Evolutionary conservation across 2,113 vertebrate species (phyloP), one percentile per base, ranked within the genome.

Genomic region (Oreotrochilus melanogaster): DNA sequence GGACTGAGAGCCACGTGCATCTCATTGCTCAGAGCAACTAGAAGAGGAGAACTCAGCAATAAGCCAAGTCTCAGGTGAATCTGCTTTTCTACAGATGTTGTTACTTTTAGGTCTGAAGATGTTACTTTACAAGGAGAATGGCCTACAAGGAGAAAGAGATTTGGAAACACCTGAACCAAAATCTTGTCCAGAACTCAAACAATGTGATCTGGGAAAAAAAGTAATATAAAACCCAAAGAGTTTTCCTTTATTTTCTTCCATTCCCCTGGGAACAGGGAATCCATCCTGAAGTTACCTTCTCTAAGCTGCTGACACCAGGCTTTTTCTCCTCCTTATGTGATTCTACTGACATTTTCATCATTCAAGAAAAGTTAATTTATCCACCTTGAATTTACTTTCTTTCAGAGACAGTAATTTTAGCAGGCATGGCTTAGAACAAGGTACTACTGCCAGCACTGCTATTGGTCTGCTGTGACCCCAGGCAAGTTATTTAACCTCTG

Each of bases 361-460:
- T 88, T 96, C 95, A 95, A 84, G 95, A 89, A n/a, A 87, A 96
- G 75, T 82, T 94, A 89, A 96, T 95, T 92, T 89, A 94, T 33
- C 67, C 37, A 66, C 31, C 28, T 7, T 5, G 37, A 92, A 33
- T 56, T 86, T 64, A 25, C 67, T 70, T 79, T 80, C 75, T 86
- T 58, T 86, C 51, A 51, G 31, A 88, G 74, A 23, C 7, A 78
- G 39, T 11, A 28, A 73, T 92, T 96, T 57, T 56, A 84, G 69
- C 89, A 64, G 24, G 51, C 45, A n/a, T 6, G 35, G 88, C 67
- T 93, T 6, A 76, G 78, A 81, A 53, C 14, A 18, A 70, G 60
- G 85, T 14, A 28, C 42, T 50, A 21, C 66, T 31, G 7, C 56
- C 88, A 86, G 72, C 50, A 7, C 79, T 61, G 73, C 86, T 47